Evolutionary conservation across 2,888 invertebrate genomes (phyloP), one percentile per base, ranked within the genome.

Genomic region (Amiota communis): DNA sequence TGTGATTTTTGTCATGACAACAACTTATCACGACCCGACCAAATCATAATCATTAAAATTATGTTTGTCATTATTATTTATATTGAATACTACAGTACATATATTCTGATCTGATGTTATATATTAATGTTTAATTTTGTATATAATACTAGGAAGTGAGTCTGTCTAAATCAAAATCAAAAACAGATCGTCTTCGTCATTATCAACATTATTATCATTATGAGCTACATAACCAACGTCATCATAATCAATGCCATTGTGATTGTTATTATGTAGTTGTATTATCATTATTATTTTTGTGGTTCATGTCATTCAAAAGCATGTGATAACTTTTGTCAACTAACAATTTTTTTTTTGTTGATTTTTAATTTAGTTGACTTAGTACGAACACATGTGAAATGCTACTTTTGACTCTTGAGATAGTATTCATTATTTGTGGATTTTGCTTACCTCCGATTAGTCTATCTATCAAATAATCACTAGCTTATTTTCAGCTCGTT

Each of bases 21-120:
- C 76, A 53, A 68, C 76, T 84, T 82, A 83, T 85, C 83, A 36
- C 2, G 36, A 36, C 36, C 2, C 36, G 4, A 36, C 36, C 36
- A 81, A 77, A 77, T 76, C 76, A 76, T 74, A 76, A 75, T 84
- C 84, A 75, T 81, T 81, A 71, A 83, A 81, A 76, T 82, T 83
- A 79, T 85, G 80, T 77, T 84, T 79, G 85, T 81, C 85, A 84
- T 84, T 85, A 84, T 81, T 77, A 75, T 78, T 51, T 51, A 53
- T 68, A 51, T 51, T 68, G 47, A 20, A 20, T 51, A 53, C n/a
- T 36, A 36, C 8, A 6, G 36, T 36, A 36, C 36, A 23, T 36
- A 36, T 36, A 4, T 36, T 36, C 36, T 36, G 36, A 36, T 6
- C 36, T 36, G 36, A 36, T 6, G 6, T 36, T 36, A 36, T 36